Conservation (phyloP, 2,113 vertebrate species). For the Nyctibius bracteatus region DNA sequence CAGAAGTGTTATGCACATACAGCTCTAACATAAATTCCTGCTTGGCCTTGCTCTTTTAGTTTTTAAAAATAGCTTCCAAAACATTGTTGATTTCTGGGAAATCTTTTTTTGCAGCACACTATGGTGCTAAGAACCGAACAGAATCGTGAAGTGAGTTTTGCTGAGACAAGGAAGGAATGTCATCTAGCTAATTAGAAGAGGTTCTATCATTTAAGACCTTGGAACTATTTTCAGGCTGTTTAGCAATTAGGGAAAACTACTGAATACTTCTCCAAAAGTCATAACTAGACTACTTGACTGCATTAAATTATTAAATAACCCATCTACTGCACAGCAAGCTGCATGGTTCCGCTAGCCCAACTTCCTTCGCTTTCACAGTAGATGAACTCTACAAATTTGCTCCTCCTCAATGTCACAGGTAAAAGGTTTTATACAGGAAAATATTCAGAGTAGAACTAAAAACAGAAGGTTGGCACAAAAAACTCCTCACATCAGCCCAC, state of each 20-base stretch:
- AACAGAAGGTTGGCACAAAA: not conserved
- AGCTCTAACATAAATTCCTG: not conserved
- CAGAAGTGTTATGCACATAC: not conserved
- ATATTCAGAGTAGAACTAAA: not conserved
- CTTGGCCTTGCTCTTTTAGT: not conserved
- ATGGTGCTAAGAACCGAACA: not conserved
- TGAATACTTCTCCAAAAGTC: not conserved
- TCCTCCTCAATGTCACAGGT: not conserved
- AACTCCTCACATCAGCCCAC: not conserved
- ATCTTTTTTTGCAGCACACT: not conserved
- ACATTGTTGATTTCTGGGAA: not conserved
- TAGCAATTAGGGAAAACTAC: slow-evolving; percentile 14
- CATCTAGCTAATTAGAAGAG: slow-evolving; percentile 18
- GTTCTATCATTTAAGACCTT: not conserved
- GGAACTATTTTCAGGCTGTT: slow-evolving; percentile 17
- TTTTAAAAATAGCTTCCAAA: not conserved
- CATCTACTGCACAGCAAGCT: not conserved
- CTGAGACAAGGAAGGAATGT: not conserved
- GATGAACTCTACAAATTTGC: not conserved
- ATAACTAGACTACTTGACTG: slow-evolving; percentile 5
- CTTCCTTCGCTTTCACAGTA: not conserved
- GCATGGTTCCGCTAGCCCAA: not conserved
- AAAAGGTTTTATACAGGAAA: not conserved
- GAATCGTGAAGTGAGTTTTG: not conserved
- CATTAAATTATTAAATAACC: slow-evolving; percentile 33